Conservation (phyloP, 2,888 invertebrate species). For the Onthophagus sagittarius region DNA sequence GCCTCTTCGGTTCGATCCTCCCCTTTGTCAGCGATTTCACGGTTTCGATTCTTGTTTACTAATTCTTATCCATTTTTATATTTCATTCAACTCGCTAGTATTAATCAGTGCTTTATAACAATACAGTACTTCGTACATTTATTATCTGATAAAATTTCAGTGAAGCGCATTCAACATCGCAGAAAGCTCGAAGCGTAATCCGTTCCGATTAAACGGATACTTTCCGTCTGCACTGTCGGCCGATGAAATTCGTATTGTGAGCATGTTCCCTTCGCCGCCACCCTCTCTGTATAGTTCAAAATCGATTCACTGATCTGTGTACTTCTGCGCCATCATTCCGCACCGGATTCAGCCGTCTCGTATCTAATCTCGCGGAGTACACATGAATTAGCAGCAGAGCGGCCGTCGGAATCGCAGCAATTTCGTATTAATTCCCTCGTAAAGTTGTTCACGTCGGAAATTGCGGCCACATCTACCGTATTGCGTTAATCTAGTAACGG, state of each 20-base stretch:
- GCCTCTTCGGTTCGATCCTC: background rate
- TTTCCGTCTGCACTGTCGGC: background rate
- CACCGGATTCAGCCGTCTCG: background rate
- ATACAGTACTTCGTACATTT: background rate
- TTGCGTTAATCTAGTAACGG: background rate
- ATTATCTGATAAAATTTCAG: background rate
- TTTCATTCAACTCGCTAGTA: background rate
- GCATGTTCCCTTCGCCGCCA: background rate
- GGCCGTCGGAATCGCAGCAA: background rate
- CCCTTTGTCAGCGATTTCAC: background rate
- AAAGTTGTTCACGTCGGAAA: background rate
- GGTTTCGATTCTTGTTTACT: background rate
- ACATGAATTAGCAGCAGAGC: background rate
- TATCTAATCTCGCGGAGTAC: background rate
- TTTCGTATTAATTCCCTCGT: background rate
- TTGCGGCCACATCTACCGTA: background rate
- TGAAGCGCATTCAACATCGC: background rate
- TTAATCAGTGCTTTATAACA: no score
- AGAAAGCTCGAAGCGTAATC: background rate
- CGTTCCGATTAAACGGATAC: background rate
- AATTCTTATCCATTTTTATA: background rate
- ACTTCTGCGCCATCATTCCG: background rate
- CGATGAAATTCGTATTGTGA: background rate
- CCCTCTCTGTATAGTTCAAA: background rate
- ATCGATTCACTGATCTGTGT: background rate